Conservation (phyloP, 2,888 invertebrate genomes). For the Mellilla xanthometata region DNA sequence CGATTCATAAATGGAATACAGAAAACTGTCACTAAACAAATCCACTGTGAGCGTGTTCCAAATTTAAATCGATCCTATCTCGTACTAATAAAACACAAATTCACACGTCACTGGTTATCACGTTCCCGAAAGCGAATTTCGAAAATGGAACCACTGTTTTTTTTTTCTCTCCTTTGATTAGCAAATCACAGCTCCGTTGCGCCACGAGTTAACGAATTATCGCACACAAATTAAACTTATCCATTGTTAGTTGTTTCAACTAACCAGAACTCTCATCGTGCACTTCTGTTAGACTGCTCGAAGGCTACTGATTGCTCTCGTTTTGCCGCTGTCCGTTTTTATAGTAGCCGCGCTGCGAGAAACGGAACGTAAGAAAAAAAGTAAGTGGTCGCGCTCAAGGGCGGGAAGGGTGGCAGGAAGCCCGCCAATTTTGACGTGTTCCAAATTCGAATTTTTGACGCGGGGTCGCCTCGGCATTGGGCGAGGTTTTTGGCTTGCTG, state of each 20-base stretch:
- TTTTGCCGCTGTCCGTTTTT: conserved; percentile 66
- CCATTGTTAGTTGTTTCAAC: conserved; percentile 42
- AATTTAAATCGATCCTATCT: neutral
- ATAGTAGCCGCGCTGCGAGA: conserved; percentile 62
- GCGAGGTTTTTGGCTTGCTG: neutral
- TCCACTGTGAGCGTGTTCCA: conserved; percentile 3
- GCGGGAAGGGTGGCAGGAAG: conserved; percentile 79
- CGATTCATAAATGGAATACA: neutral
- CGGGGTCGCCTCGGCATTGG: conserved; percentile 13
- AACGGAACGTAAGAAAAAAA: conserved; percentile 71
- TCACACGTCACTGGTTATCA: conserved; percentile 3
- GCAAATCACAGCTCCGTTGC: conserved; percentile 22
- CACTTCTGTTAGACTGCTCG: conserved; percentile 81
- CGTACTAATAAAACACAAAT: too few relatives aligned
- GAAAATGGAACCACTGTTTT: neutral
- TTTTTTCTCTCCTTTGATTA: neutral
- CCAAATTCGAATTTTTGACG: conserved; percentile 29
- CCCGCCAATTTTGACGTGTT: conserved; percentile 51
- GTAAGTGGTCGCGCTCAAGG: conserved; percentile 75
- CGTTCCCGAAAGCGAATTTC: neutral
- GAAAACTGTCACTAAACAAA: neutral
- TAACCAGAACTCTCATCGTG: conserved; percentile 80
- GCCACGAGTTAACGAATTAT: conserved; percentile 28
- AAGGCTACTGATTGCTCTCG: conserved; percentile 78
- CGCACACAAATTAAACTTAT: conserved; percentile 18